These are phyloP conservation scores for Cheilosia variabilis DNA, from an alignment of 2,888 invertebrate species.

Conservation along the genomic window DNA sequence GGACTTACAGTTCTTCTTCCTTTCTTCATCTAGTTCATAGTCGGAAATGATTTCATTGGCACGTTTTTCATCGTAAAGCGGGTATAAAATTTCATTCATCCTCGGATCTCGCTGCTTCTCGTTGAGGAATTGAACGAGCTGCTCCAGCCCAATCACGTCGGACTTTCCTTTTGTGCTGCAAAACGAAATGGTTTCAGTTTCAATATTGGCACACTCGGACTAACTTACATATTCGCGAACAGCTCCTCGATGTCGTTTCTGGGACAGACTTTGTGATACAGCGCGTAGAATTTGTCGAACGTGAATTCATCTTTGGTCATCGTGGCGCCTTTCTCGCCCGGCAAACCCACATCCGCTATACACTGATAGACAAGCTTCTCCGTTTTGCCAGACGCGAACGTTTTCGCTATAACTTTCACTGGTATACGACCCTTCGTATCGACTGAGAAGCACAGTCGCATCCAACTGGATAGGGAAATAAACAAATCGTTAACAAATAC, in stretches of 20 bases:
- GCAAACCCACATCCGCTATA: constrained; percentile 95
- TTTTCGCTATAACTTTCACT: constrained; percentile 97
- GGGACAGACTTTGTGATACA: constrained; percentile 99
- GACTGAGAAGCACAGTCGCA: constrained; percentile 96
- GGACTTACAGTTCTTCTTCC: constrained; percentile 78
- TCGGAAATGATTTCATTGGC: constrained; percentile 96
- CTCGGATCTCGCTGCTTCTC: constrained; percentile 99
- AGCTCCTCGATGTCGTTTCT: constrained; percentile 99
- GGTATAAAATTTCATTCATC: constrained; percentile 99
- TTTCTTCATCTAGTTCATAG: constrained; percentile 93
- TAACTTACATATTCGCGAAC: constrained; percentile 95
- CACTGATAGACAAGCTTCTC: constrained; percentile 99
- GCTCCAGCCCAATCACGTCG: constrained; percentile 93
- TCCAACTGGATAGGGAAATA: constrained; percentile 90
- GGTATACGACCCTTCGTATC: constrained; percentile 98
- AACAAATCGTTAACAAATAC: neutral
- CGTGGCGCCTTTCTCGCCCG: constrained; percentile 97
- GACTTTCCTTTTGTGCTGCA: constrained; percentile 94
- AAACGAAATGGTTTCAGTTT: constrained; percentile 47
- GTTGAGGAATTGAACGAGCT: constrained; percentile 96
- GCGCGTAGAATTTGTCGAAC: constrained; percentile 98
- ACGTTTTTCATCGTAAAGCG: constrained; percentile 97
- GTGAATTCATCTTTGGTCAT: constrained; percentile 98
- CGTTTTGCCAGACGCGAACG: constrained; percentile 99
- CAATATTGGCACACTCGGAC: neutral